Evolutionary conservation across 2,113 vertebrate species (phyloP), one percentile per base, ranked within the genome.

Genomic region (Scophthalmus maximus): DNA sequence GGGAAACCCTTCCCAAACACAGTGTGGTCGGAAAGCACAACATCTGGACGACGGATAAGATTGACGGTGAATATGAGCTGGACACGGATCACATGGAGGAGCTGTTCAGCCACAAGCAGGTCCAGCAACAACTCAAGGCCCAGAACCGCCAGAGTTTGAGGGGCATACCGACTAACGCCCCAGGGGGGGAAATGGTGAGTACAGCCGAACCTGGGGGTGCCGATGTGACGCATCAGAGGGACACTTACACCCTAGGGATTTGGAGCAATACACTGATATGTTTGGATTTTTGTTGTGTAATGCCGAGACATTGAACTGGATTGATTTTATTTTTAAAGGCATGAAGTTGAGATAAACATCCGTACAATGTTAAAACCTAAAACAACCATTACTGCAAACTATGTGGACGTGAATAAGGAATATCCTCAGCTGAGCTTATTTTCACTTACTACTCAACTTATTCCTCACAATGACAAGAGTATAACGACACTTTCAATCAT

Each of bases 81-180:
- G 94, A 96, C 83, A 92, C 94, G 0, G 73, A 86, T 36, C 89
- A 67, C 34, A 95, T 96, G 84, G 94, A 95, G 74, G 92, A 94
- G 82, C 89, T 96, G 36, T 96, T 96, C 68, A 94, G 93, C 20
- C 91, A 88, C 61, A 90, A 76, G 40, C 89, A 82, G 73, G 68
- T 6, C 11, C 82, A 85, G 46, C 76, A 83, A 2, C 68, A 88
- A 20, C 12, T 57, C 15, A 77, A 84, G 58, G 59, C 76, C 52
- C 56, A 64, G 29, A 81, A 66, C 3, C 88, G 90, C 2, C 83
- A 67, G 32, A 46, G 42, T 20, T 18, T 46, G 11, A 46, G 42
- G 42, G 91, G 86, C 4, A 49, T 38, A 20, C 87, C 82, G 0
- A 11, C n/a, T 56, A 62, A 76, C 6, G 36, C 52, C 22, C 36